Percentiles rank a stretch among this genome's conserved stretches.
Evolutionary conservation across 2,113 vertebrate species (phyloP).

Genomic region (Coracopsis vasa): DNA sequence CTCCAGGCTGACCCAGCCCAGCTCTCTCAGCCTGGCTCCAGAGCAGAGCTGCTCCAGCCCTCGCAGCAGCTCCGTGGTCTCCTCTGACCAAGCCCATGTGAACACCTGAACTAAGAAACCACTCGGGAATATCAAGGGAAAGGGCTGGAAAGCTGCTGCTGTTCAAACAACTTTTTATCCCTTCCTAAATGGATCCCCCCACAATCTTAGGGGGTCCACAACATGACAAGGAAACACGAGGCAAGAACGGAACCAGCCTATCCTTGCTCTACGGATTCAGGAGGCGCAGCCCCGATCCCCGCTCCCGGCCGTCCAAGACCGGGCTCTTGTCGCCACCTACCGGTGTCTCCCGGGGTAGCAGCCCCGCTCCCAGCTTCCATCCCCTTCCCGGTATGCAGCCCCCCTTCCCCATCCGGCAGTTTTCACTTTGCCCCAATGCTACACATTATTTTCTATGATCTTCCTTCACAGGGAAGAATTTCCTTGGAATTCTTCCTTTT

Average conservation of each 20-base stretch:
- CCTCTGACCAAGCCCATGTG: too few species aligned
- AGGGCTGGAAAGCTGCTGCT: neutral
- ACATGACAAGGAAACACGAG: too few species aligned
- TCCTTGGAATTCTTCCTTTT: neutral
- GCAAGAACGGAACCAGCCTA: neutral
- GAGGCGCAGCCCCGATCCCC: too few species aligned
- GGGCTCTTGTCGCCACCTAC: neutral
- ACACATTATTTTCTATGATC: fast-evolving
- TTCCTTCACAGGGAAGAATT: neutral
- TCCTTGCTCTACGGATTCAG: too few species aligned
- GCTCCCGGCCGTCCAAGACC: neutral
- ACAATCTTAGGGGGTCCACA: neutral
- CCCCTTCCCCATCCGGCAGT: fast-evolving
- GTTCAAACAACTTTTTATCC: fast-evolving
- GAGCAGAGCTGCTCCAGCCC: too few species aligned
- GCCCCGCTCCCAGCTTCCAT: neutral
- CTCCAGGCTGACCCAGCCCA: neutral
- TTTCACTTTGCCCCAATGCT: fast-evolving
- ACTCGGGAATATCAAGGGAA: fast-evolving
- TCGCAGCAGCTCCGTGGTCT: neutral
- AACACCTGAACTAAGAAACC: too few species aligned
- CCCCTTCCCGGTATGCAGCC: neutral
- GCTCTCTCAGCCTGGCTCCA: too few species aligned
- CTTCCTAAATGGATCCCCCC: fast-evolving
- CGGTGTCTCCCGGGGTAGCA: neutral